Evolutionary conservation across 2,113 vertebrate genomes (phyloP).

Genomic region (Erinaceus europaeus): DNA sequence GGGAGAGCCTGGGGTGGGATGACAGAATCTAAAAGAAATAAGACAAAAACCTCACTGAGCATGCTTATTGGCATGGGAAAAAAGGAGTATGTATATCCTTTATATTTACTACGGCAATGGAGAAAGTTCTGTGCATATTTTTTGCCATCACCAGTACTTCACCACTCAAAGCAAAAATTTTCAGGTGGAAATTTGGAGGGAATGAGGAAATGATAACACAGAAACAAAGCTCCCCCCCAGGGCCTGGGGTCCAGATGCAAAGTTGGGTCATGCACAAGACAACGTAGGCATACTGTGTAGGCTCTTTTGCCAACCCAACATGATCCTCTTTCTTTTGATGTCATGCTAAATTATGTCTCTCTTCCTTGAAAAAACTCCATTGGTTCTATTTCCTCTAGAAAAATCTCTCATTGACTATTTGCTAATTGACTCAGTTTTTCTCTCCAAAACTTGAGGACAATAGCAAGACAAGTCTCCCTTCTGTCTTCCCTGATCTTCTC

Average conservation of each 20-base stretch:
- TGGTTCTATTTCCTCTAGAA: not conserved
- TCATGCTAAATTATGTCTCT: fast-evolving
- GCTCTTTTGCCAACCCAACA: too few relatives aligned
- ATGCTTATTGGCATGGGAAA: not conserved
- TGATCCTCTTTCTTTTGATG: not conserved
- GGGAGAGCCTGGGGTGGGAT: not conserved
- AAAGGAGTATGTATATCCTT: not conserved
- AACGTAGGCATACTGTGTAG: too few relatives aligned
- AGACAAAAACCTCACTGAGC: not conserved
- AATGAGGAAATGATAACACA: too few relatives aligned
- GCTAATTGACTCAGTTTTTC: not conserved
- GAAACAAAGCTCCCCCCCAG: too few relatives aligned
- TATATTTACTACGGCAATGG: too few relatives aligned
- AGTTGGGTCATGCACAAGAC: too few relatives aligned
- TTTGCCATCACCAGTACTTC: too few relatives aligned
- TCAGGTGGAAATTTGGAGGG: too few relatives aligned
- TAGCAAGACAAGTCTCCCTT: fast-evolving
- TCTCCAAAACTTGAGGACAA: fast-evolving
- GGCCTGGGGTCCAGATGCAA: too few relatives aligned
- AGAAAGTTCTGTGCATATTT: not conserved
- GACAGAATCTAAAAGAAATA: not conserved
- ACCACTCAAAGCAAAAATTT: too few relatives aligned
- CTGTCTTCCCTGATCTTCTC: not conserved
- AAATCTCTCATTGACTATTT: not conserved
- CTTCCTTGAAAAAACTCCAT: not conserved